Percentiles rank a stretch among this genome's conserved stretches.
phyloP scores from a whole-genome alignment of 2,797 vertebrate species.

The Anableps anableps region DNA sequence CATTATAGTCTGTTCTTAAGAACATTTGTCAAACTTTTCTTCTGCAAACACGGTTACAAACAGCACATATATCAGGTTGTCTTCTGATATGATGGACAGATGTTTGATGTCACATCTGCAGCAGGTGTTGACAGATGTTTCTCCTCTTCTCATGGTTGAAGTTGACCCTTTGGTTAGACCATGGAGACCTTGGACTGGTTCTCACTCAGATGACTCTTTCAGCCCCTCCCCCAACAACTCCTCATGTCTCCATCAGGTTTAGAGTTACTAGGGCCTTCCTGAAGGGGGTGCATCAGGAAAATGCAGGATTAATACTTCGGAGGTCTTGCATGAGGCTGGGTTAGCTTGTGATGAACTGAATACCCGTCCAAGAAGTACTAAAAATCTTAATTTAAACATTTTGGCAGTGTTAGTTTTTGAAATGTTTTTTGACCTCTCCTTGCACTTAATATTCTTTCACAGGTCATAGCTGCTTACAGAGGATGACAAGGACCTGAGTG shows the following conservation, averaged over 20 bases:
- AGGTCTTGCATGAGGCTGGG: constrained; percentile 16
- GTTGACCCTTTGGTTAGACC: constrained; percentile 25
- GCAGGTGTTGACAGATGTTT: constrained; percentile 68
- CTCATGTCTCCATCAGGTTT: neutral
- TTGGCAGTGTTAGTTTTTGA: neutral
- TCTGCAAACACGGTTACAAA: constrained; percentile 6
- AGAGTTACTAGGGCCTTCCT: constrained; percentile 1
- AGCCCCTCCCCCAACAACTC: constrained; percentile 5
- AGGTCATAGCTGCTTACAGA: neutral
- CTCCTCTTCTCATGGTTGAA: constrained; percentile 12
- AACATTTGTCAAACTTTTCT: neutral
- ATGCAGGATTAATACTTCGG: constrained; percentile 21
- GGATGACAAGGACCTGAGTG: neutral
- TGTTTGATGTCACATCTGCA: constrained; percentile 64
- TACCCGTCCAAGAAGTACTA: neutral
- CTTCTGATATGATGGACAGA: constrained; percentile 64
- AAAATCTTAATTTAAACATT: neutral
- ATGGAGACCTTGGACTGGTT: constrained; percentile 15
- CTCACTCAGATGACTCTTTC: constrained; percentile 27
- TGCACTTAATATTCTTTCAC: neutral
- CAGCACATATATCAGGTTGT: constrained; percentile 36
- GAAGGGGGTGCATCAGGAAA: constrained; percentile 4
- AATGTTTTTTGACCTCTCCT: neutral
- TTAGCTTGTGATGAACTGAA: neutral
- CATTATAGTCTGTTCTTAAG: neutral